phyloP scores from a whole-genome alignment of 2,888 invertebrate species.

The Cyaniris semiargus region DNA sequence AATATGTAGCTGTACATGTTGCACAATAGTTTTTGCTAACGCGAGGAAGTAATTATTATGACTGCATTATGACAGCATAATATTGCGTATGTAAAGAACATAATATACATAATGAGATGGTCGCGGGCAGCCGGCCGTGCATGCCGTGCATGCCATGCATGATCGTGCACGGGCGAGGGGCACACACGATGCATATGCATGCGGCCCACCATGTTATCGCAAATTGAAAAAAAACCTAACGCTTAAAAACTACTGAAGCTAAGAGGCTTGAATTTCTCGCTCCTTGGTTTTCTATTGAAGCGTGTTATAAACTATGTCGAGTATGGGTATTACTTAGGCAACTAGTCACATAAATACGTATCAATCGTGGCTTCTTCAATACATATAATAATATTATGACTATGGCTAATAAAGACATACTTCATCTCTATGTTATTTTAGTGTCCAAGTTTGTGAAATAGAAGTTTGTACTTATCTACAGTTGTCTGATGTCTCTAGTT shows the following conservation, averaged over 20 bases:
- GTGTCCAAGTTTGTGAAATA: not conserved
- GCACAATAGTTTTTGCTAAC: conserved; percentile 2
- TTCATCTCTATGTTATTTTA: not conserved
- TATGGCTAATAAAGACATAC: not conserved
- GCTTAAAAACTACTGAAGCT: not conserved
- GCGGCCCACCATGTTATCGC: not conserved
- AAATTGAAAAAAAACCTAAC: not conserved
- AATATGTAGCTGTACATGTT: not conserved
- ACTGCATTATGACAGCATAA: conserved; percentile 1
- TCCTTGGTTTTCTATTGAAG: not conserved
- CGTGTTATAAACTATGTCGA: not conserved
- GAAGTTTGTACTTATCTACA: not conserved
- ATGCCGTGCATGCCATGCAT: conserved; percentile 14
- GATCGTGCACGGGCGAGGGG: not conserved
- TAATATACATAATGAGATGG: conserved; percentile 5
- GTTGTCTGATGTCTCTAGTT: not conserved
- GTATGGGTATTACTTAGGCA: too few species aligned
- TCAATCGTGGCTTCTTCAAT: too few species aligned
- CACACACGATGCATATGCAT: conserved; percentile 1
- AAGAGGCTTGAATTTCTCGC: not conserved
- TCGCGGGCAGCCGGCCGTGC: not conserved
- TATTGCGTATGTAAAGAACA: not conserved
- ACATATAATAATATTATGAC: too few species aligned
- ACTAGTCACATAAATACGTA: too few species aligned
- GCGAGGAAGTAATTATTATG: not conserved